Evolutionary conservation across 2,797 vertebrate genomes (phyloP).

Genomic region (Phyllotis vaccarum): DNA sequence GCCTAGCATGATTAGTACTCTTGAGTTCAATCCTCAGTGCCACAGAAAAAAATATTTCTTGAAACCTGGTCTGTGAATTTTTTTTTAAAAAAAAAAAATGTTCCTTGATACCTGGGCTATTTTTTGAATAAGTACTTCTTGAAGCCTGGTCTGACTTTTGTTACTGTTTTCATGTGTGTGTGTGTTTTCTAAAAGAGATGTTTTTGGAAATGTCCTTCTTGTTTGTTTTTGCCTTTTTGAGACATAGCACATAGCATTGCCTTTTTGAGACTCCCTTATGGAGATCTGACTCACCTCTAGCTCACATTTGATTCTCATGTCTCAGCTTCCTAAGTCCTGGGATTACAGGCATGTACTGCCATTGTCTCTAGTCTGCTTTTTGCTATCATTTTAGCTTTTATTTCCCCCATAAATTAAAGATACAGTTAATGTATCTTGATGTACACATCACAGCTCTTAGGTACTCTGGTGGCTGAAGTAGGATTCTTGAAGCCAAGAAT

Average conservation of each 20-base stretch:
- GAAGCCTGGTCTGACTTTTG: conserved; percentile 41
- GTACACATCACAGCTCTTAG: not conserved
- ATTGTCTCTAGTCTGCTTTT: not conserved
- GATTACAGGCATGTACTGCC: not conserved
- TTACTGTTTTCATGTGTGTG: not conserved
- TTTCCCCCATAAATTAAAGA: conserved; percentile 41
- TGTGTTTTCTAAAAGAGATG: not conserved
- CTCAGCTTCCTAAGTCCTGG: not conserved
- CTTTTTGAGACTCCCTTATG: not conserved
- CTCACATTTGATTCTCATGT: not conserved
- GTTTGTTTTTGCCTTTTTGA: conserved; percentile 6
- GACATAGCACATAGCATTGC: not conserved
- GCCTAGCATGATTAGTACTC: not conserved
- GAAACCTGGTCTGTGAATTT: not conserved
- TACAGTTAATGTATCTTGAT: not conserved
- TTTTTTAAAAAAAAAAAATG: not conserved
- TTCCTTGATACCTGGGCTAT: not conserved
- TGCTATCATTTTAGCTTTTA: conserved; percentile 55
- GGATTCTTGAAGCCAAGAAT: not conserved
- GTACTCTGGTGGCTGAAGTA: not conserved
- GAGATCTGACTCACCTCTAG: too few species aligned
- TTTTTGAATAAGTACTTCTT: not conserved
- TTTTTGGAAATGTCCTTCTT: not conserved
- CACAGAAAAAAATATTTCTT: not conserved
- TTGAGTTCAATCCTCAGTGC: not conserved